Conservation (phyloP, 2,888 invertebrate species). For the Helicoverpa assulta region DNA sequence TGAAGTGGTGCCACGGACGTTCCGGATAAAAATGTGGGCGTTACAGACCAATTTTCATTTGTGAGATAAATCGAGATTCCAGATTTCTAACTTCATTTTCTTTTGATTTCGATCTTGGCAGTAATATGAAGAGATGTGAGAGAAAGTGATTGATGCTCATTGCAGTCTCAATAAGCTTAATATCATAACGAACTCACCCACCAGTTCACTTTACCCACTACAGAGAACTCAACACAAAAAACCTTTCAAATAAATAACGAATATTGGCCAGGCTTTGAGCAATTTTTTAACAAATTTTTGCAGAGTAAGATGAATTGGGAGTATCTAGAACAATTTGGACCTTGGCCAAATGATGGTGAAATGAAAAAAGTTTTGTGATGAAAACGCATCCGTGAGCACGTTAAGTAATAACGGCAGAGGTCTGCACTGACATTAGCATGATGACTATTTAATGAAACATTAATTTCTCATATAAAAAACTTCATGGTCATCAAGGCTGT, state of each 20-base stretch:
- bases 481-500: no score
- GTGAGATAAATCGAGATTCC: neutral
- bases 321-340: constrained; percentile 56
- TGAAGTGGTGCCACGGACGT: constrained; percentile 37
- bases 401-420: constrained; percentile 29
- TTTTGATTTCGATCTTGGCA: neutral
- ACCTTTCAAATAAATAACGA: constrained; percentile 28
- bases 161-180: neutral
- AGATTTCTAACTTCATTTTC: constrained; percentile 1
- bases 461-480: neutral
- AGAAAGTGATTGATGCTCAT: neutral
- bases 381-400: constrained; percentile 47
- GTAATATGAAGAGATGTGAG: neutral
- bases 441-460: constrained; percentile 27
- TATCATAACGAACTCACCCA: neutral
- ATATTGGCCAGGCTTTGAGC: constrained; percentile 33
- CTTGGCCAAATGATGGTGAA: constrained; percentile 57
- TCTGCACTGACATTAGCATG: constrained; percentile 16
- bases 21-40: constrained; percentile 43
- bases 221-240: constrained; percentile 18
- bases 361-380: constrained; percentile 56
- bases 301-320: constrained; percentile 55
- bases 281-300: constrained; percentile 56
- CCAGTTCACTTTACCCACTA: neutral
- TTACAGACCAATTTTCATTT: constrained; percentile 32